These are phyloP conservation scores for Himalopsyche kuldschensis DNA, from an alignment of 2,888 invertebrate species.

Conservation along the genomic window DNA sequence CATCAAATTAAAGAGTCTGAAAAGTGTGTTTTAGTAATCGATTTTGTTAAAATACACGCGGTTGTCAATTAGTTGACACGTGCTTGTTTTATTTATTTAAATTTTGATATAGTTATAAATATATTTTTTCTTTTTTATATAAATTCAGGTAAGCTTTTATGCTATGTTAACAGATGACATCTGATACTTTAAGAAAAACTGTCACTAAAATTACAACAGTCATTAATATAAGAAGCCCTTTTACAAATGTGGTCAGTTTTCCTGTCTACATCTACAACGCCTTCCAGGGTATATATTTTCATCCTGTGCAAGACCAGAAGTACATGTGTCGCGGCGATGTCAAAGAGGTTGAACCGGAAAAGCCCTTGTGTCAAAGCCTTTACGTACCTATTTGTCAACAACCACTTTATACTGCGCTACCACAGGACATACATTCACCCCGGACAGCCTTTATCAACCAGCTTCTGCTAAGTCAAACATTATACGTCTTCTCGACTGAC, in stretches of 20 bases:
- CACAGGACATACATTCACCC: background rate
- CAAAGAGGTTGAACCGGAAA: slow-evolving; percentile 11
- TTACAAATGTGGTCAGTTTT: background rate
- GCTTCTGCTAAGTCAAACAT: slow-evolving; percentile 15
- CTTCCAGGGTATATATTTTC: background rate
- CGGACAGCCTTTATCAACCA: background rate
- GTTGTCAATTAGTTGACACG: too few species aligned
- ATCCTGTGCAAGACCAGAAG: background rate
- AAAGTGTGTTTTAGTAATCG: too few species aligned
- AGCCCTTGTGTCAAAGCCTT: slow-evolving; percentile 6
- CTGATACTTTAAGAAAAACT: background rate
- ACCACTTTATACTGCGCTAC: slow-evolving; percentile 5
- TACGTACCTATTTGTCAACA: slow-evolving; percentile 16
- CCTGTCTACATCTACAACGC: background rate
- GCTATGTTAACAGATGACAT: too few species aligned
- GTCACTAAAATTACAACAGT: background rate
- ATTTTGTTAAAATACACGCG: too few species aligned
- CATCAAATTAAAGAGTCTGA: too few species aligned
- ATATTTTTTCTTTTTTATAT: too few species aligned
- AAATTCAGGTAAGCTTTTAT: too few species aligned
- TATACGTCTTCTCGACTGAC: background rate
- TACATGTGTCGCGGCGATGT: slow-evolving; percentile 12
- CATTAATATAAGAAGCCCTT: background rate
- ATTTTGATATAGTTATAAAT: too few species aligned
- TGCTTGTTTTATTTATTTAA: too few species aligned